Conservation (phyloP, 1,140 invertebrate species). For the Reticulitermes speratus region DNA sequence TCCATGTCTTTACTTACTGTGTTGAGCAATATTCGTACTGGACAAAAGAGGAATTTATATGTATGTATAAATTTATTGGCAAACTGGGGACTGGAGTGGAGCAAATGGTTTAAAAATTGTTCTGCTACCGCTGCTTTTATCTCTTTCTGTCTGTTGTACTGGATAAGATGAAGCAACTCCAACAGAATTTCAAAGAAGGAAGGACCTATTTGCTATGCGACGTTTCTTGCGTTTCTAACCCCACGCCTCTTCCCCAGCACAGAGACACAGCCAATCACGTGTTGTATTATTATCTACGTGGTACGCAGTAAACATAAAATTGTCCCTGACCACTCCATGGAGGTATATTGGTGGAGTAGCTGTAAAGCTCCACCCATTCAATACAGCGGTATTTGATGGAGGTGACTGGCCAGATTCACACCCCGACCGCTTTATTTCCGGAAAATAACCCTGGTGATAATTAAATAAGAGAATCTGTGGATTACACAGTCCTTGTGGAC, state of each 20-base stretch:
- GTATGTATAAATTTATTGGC: slow-evolving; percentile 5
- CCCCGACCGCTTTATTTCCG: too few relatives aligned
- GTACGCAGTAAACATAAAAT: background rate
- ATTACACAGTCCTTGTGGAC: too few relatives aligned
- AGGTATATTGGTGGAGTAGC: too few relatives aligned
- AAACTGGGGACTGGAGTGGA: background rate
- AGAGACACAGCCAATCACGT: background rate
- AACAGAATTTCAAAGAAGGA: background rate
- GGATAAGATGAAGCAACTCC: background rate
- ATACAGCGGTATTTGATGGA: too few relatives aligned
- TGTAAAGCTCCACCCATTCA: too few relatives aligned
- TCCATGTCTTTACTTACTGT: background rate
- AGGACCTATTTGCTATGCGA: background rate
- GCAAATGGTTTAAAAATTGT: background rate
- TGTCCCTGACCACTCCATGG: too few relatives aligned
- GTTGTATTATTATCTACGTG: background rate
- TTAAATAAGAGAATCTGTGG: too few relatives aligned
- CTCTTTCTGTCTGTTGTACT: background rate
- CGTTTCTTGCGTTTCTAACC: background rate
- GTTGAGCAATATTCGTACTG: background rate
- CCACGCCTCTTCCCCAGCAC: too few relatives aligned
- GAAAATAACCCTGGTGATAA: too few relatives aligned
- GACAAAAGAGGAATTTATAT: slow-evolving; percentile 3
- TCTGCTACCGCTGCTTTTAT: background rate
- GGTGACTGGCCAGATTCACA: too few relatives aligned